Conservation (phyloP, 1,140 invertebrate species). For the Lordiphosa clarofinis region DNA sequence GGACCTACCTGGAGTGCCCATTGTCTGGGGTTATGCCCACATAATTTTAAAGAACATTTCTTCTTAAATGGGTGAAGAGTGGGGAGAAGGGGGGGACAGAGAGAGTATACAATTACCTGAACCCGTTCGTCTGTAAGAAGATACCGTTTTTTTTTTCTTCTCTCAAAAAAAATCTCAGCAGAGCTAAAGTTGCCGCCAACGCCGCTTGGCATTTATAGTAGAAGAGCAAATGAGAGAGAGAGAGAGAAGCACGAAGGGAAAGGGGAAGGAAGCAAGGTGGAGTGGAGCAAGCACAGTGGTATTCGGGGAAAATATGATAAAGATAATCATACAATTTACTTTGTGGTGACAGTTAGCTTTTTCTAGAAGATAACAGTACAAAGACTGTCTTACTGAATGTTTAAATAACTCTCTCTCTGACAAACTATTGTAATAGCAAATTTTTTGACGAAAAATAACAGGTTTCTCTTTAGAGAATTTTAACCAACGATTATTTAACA, state of each 20-base stretch:
- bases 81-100: neutral
- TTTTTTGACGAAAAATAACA: too few species aligned
- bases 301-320: too few species aligned
- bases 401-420: too few species aligned
- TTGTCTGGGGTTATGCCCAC: slow-evolving; percentile 24
- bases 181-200: slow-evolving; percentile 29
- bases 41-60: slow-evolving; percentile 41
- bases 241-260: slow-evolving; percentile 3
- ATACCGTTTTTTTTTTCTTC: slow-evolving; percentile 56
- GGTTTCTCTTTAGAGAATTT: too few species aligned
- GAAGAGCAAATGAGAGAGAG: slow-evolving; percentile 15
- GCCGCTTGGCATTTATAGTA: slow-evolving; percentile 22
- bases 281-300: too few species aligned
- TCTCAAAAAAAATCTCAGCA: slow-evolving; percentile 5
- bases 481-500: too few species aligned
- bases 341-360: too few species aligned
- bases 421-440: too few species aligned
- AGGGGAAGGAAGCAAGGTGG: neutral
- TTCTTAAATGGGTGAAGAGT: slow-evolving; percentile 2
- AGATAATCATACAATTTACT: too few species aligned
- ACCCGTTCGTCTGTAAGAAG: slow-evolving; percentile 66
- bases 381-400: too few species aligned
- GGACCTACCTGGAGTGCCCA: slow-evolving; percentile 56
- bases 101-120: slow-evolving; percentile 62
- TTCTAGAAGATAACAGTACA: too few species aligned